phyloP scores from a whole-genome alignment of 2,113 vertebrate species.

The Dasyurus viverrinus region DNA sequence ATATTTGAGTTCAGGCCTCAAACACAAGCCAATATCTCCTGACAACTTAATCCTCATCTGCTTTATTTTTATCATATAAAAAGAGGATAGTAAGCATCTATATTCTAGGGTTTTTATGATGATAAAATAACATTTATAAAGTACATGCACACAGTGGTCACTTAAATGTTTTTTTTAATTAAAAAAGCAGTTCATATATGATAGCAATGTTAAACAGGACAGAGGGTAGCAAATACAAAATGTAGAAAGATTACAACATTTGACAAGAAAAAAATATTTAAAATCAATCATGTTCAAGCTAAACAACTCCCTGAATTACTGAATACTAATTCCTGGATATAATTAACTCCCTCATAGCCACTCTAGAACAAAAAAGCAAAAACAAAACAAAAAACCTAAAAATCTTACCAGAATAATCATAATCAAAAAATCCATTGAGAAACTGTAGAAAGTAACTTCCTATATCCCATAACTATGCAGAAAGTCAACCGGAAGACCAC shows the following conservation, averaged over 20 bases:
- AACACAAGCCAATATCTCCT: background rate
- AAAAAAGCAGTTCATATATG: background rate
- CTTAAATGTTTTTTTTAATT: background rate
- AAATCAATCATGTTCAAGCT: background rate
- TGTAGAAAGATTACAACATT: background rate
- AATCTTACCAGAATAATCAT: background rate
- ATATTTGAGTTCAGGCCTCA: background rate
- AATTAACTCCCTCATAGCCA: background rate
- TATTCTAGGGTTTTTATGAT: background rate
- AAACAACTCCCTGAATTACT: background rate
- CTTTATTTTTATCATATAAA: background rate
- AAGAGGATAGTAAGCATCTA: background rate
- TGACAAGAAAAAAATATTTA: background rate
- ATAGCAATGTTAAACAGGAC: background rate
- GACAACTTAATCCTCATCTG: background rate
- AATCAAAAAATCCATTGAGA: background rate
- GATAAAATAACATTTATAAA: background rate
- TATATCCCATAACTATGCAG: background rate
- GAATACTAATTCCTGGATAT: no score
- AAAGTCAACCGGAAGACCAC: background rate
- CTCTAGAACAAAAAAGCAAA: background rate
- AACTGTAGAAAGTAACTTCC: background rate
- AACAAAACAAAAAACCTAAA: background rate
- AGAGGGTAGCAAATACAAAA: background rate
- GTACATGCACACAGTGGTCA: background rate